A percentile compares a stretch with the other conserved stretches of the same genome.
Conservation (phyloP, 1,140 invertebrate species). For the Drosophila gunungcola region DNA sequence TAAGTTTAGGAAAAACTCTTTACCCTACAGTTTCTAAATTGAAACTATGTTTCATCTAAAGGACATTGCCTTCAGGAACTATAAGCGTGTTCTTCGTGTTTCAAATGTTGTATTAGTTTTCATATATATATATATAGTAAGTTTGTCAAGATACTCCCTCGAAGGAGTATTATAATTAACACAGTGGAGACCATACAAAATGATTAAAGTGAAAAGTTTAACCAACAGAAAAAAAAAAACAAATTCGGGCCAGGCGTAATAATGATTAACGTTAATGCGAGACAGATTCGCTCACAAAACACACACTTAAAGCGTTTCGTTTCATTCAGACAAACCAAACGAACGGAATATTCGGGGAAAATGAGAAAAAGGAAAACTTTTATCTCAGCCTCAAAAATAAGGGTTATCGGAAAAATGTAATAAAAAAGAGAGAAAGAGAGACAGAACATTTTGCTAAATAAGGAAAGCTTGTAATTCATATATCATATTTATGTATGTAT, state of each 20-base stretch:
- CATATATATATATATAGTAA: slow-evolving; percentile 1
- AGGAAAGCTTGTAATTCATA: slow-evolving; percentile 32
- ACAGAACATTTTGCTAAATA: slow-evolving; percentile 70
- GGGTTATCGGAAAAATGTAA: slow-evolving; percentile 29
- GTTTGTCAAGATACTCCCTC: slow-evolving; percentile 14
- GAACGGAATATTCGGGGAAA: slow-evolving; percentile 34
- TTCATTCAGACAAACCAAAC: slow-evolving; percentile 69
- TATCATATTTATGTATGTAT: slow-evolving; percentile 31
- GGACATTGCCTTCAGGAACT: slow-evolving; percentile 6
- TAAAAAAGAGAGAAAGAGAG: slow-evolving; percentile 31
- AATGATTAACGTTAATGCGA: slow-evolving; percentile 59
- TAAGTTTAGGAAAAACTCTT: slow-evolving; percentile 1
- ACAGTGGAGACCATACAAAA: slow-evolving; percentile 26
- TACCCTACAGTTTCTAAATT: slow-evolving; percentile 5
- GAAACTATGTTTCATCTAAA: slow-evolving; percentile 26
- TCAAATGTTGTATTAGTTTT: slow-evolving; percentile 11
- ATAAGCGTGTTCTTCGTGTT: slow-evolving; percentile 19
- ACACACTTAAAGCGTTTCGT: slow-evolving; percentile 68
- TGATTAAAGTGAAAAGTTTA: slow-evolving; percentile 28
- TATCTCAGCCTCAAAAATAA: slow-evolving; percentile 56
- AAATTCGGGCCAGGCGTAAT: slow-evolving; percentile 50
- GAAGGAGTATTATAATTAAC: slow-evolving; percentile 31
- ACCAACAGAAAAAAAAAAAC: slow-evolving; percentile 20
- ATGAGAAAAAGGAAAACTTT: slow-evolving; percentile 47
- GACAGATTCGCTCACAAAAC: slow-evolving; percentile 53